Conservation (phyloP, 2,113 vertebrate species). For the Eurystomus gularis region DNA sequence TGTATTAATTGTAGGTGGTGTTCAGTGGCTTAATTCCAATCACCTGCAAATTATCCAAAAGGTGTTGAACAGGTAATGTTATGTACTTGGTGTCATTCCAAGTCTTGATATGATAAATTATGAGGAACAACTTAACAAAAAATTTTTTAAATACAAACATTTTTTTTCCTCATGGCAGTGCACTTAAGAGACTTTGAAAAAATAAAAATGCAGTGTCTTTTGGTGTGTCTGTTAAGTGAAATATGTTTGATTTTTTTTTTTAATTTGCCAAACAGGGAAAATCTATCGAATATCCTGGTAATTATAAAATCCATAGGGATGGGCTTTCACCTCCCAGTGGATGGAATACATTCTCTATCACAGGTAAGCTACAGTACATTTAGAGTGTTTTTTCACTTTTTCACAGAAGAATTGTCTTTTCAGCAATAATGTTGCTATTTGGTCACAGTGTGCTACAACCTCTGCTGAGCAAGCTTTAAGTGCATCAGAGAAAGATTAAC, state of each 20-base stretch:
- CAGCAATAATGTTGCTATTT: neutral
- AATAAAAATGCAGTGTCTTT: neutral
- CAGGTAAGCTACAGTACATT: conserved; percentile 74
- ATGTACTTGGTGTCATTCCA: neutral
- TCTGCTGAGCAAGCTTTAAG: neutral
- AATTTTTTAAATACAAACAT: neutral
- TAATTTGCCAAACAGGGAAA: conserved; percentile 76
- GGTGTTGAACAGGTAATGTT: conserved; percentile 81
- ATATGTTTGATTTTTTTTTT: neutral
- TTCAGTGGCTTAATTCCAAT: conserved; percentile 92
- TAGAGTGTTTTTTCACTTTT: neutral
- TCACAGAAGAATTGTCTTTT: neutral
- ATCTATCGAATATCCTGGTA: conserved; percentile 86
- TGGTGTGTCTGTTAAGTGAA: neutral
- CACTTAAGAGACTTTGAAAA: neutral
- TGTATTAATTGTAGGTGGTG: conserved; percentile 90
- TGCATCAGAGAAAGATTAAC: neutral
- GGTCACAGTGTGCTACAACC: neutral
- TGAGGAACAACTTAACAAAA: neutral
- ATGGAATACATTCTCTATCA: conserved; percentile 87
- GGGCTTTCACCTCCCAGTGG: conserved; percentile 93
- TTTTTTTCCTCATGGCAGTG: neutral
- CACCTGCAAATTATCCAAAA: conserved; percentile 87
- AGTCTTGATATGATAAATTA: neutral
- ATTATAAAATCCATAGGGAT: conserved; percentile 94